Percentiles rank a stretch among this genome's conserved stretches.
Conservation (phyloP, 1,140 invertebrate genomes). For the Conus betulinus region DNA sequence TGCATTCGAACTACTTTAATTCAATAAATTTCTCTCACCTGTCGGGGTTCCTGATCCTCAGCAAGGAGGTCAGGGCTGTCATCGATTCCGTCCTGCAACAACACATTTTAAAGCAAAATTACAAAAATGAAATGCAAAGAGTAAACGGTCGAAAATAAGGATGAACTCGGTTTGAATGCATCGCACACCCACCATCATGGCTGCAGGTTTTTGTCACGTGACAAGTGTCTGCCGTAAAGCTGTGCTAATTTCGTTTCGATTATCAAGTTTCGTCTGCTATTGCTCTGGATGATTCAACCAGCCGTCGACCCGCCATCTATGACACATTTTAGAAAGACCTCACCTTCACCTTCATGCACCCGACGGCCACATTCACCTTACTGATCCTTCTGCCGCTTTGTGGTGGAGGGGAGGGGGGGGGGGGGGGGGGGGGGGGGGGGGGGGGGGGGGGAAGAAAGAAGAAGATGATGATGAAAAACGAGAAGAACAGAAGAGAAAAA, state of each 20-base stretch:
- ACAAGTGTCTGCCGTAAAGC: constrained; percentile 41
- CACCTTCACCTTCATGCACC: no score
- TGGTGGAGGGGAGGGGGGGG: no score
- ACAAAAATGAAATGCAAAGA: constrained; percentile 19
- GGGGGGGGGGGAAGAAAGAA: no score
- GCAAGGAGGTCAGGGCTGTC: constrained; percentile 74
- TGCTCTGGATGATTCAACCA: no score
- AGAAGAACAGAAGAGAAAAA: background rate
- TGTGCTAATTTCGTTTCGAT: constrained; percentile 15
- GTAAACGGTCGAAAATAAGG: constrained; percentile 30
- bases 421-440: no score
- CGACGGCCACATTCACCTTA: no score
- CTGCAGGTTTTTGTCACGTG: constrained; percentile 73
- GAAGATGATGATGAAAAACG: background rate
- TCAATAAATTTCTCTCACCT: background rate
- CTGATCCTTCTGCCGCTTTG: no score
- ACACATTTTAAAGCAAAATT: constrained; percentile 42
- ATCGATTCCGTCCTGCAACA: constrained; percentile 74
- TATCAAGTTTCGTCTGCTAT: constrained; percentile 11
- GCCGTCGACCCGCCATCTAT: no score
- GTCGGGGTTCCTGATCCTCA: constrained; percentile 62
- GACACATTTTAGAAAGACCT: no score
- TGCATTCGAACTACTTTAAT: background rate
- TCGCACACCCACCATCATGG: constrained; percentile 75
- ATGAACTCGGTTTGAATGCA: constrained; percentile 35